Evolutionary conservation across 2,113 vertebrate species (phyloP), one percentile per base, ranked within the genome.

Genomic region (Sander lucioperca): DNA sequence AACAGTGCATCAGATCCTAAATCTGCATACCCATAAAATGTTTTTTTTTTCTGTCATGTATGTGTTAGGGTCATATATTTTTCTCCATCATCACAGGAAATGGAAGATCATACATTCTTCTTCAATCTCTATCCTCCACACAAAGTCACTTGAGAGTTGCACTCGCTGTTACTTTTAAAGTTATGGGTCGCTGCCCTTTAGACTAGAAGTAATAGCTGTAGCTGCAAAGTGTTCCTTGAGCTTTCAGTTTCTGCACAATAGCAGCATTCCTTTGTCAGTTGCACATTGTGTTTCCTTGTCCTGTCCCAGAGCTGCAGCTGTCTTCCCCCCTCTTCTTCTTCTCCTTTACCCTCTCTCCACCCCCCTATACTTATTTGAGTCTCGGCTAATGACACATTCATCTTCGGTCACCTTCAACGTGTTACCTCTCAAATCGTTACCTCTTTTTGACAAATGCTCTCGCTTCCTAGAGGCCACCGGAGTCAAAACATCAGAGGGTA

Each of bases 391-490:
- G 88, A 89, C 85, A 85, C 80, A 82, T 89, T 94, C 63, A 53
- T 89, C 85, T 84, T 84, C 74, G 77, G 93, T 96, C 94, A 95
- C 94, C 93, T 94, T 92, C 88, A 83, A 79, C 62, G 23, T 48
- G 18, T 2, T 50, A 67, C 62, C 69, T 86, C 85, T 90, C 79
- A 63, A 50, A 83, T 77, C 87, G 33, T 71, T 43, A 43, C 39
- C 39, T 43, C 39, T 43, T 82, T 70, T 81, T 86, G 89, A 89
- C 80, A 91, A 86, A 93, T 84, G 73, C 65, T 84, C 84, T 86
- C 50, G 19, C 79, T 88, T 92, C 83, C 76, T 62, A 64, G 77
- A 86, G 92, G 79, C 82, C 56, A 18, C 67, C 18, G 1, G 72
- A 90, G 89, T 91, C 82, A 89, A 92, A 86, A 83, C 83, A 85